phyloP scores from a whole-genome alignment of 30 jellyfish, hydroid and myxozoan species.

The Cassiopea andromeda region DNA sequence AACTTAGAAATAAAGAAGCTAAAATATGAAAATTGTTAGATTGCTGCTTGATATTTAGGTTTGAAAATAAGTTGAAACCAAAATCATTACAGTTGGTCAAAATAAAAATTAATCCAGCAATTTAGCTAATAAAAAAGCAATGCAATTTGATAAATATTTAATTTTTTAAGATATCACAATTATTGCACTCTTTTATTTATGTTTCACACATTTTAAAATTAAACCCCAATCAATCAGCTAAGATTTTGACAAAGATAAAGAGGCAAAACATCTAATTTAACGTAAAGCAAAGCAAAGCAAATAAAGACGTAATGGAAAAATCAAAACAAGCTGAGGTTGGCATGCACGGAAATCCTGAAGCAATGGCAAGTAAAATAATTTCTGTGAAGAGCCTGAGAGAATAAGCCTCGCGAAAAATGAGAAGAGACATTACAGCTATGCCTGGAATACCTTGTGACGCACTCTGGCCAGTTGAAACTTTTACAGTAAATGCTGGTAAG shows the following conservation, averaged over 20 bases:
- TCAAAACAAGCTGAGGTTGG: not conserved
- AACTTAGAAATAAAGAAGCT: no score
- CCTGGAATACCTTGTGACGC: not conserved
- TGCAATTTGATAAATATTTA: not conserved
- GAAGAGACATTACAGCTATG: not conserved
- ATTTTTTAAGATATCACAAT: not conserved
- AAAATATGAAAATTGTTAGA: not conserved
- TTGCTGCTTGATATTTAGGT: not conserved
- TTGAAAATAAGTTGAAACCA: not conserved
- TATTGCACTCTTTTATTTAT: not conserved
- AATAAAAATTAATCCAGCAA: not conserved
- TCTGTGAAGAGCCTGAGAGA: not conserved
- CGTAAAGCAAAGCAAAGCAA: not conserved
- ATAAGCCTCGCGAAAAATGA: not conserved
- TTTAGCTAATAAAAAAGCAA: not conserved
- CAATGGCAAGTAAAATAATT: no score
- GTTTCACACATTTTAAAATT: not conserved
- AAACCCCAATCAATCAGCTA: not conserved
- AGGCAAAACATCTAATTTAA: no score
- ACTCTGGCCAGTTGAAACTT: slow-evolving; percentile 22
- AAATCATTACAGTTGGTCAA: not conserved
- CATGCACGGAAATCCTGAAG: no score
- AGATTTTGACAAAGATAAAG: no score
- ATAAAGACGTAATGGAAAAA: not conserved
- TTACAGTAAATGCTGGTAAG: slow-evolving; percentile 54